A percentile compares a stretch with the other conserved stretches of the same genome.
Evolutionary conservation across 1,140 invertebrate genomes (phyloP).

Genomic region (Atta colombica): DNA sequence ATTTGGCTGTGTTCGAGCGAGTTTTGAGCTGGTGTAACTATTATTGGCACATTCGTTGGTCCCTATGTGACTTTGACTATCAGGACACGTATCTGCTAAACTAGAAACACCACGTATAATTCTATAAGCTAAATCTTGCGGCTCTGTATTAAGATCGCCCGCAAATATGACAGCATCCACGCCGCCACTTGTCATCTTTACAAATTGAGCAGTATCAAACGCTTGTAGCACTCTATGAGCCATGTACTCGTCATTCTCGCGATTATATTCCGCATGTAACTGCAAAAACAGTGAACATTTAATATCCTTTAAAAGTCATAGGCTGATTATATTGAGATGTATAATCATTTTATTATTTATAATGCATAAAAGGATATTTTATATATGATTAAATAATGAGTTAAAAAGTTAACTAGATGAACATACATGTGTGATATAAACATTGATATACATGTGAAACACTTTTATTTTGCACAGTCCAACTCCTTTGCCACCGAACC

Average conservation of each 20-base stretch:
- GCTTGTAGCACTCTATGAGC: constrained; percentile 96
- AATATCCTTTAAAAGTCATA: neutral
- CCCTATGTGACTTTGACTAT: constrained; percentile 81
- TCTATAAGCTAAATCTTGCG: constrained; percentile 93
- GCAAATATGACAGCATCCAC: constrained; percentile 95
- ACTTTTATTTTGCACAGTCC: constrained; percentile 93
- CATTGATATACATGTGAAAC: constrained; percentile 91
- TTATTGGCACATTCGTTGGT: constrained; percentile 95
- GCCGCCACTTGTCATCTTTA: constrained; percentile 92
- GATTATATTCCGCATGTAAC: constrained; percentile 98
- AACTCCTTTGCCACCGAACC: constrained; percentile 99
- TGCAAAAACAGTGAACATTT: constrained; percentile 83
- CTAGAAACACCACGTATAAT: constrained; percentile 87
- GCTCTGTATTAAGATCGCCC: constrained; percentile 97
- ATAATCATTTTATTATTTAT: neutral
- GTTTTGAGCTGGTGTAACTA: constrained; percentile 90
- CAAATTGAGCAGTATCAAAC: constrained; percentile 97
- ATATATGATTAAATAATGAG: constrained; percentile 16
- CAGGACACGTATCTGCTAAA: constrained; percentile 83
- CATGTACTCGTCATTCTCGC: constrained; percentile 94
- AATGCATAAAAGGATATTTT: neutral
- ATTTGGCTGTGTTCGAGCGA: constrained; percentile 88
- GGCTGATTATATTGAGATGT: neutral
- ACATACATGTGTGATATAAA: constrained; percentile 97
- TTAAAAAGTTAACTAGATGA: constrained; percentile 40